Conservation (phyloP, 35 echinoderm and acorn worm species). For the Amphiura filiformis region DNA sequence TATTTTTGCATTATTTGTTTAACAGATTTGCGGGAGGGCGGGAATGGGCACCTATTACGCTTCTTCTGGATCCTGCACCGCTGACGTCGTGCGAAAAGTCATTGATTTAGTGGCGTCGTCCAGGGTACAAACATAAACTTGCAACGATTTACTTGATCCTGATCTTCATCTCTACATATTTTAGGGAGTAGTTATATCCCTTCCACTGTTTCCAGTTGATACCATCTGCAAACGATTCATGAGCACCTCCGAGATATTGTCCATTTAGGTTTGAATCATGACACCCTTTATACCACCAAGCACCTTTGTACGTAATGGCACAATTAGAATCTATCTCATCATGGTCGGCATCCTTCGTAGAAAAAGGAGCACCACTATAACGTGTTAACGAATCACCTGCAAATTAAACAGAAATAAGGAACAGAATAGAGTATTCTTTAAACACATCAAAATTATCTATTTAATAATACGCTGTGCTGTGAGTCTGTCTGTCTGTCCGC, state of each 20-base stretch:
- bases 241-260: conserved; percentile 43
- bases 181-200: conserved; percentile 74
- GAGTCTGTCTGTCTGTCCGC: too few species aligned
- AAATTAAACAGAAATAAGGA: too few species aligned
- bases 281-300: conserved; percentile 85
- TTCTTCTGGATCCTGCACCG: too few species aligned
- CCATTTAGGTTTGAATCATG: conserved; percentile 88
- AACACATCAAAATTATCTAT: too few species aligned
- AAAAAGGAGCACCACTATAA: background rate
- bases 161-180: conserved; percentile 83
- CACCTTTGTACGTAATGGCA: conserved; percentile 67
- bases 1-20: too few species aligned
- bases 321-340: conserved; percentile 37
- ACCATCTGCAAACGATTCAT: conserved; percentile 59
- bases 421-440: too few species aligned
- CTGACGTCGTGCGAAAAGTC: too few species aligned
- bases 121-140: background rate
- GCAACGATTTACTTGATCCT: background rate
- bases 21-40: too few species aligned
- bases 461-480: too few species aligned
- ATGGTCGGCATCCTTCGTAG: background rate
- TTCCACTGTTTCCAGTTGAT: conserved; percentile 78
- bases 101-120: too few species aligned
- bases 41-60: too few species aligned
- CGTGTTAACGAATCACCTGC: background rate